Conservation (phyloP, 37 sponge, comb jelly and placozoan genomes). For the Beroe forskalii region DNA sequence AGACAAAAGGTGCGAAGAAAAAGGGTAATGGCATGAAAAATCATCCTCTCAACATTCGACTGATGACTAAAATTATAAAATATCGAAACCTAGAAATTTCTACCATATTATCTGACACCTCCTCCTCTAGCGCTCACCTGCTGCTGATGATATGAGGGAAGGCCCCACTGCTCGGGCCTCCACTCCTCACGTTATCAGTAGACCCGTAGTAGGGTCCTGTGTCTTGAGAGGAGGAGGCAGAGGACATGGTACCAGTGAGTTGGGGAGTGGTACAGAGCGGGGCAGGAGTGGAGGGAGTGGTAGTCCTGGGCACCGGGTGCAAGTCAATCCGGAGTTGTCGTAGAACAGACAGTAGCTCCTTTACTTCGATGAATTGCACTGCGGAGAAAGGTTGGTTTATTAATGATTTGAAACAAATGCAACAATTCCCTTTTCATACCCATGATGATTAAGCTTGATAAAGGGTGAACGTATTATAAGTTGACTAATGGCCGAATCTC, state of each 20-base stretch:
- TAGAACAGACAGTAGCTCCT: slow-evolving; percentile 15
- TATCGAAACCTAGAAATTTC: too few species aligned
- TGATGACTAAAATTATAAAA: too few species aligned
- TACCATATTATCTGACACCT: too few species aligned
- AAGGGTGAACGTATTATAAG: too few species aligned
- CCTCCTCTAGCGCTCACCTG: too few species aligned
- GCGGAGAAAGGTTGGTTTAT: slow-evolving; percentile 24
- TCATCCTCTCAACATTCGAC: too few species aligned
- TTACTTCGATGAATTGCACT: slow-evolving; percentile 54
- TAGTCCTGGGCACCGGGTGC: background rate
- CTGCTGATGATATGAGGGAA: background rate
- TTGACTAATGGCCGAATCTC: too few species aligned
- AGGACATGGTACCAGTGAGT: slow-evolving; percentile 43
- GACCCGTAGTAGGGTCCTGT: slow-evolving; percentile 42
- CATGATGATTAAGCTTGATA: too few species aligned
- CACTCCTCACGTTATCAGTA: background rate
- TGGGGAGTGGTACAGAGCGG: background rate
- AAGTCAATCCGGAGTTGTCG: slow-evolving; percentile 61
- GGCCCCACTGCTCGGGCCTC: background rate
- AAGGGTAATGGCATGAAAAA: too few species aligned
- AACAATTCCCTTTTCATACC: too few species aligned
- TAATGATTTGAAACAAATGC: too few species aligned
- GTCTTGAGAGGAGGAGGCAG: slow-evolving; percentile 41
- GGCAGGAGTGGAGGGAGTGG: background rate
- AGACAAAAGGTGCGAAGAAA: too few species aligned